Evolutionary conservation across 1,140 invertebrate species (phyloP).

Genomic region (Drosophila erecta): DNA sequence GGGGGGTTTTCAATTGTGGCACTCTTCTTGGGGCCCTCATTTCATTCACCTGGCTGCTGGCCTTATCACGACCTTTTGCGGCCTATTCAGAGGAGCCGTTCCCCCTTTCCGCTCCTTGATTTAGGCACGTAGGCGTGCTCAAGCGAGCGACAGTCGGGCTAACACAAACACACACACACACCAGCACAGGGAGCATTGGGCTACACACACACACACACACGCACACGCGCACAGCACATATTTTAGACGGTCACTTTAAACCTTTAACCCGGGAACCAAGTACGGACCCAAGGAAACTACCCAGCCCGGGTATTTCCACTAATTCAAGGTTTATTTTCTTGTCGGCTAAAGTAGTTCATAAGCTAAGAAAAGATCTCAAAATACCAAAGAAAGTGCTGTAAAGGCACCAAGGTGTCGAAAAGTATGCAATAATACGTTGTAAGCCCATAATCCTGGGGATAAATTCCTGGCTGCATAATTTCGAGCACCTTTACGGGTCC

Average conservation of each 20-base stretch:
- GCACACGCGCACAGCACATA: constrained; percentile 17
- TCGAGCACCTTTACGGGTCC: too few species aligned
- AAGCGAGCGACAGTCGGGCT: constrained; percentile 40
- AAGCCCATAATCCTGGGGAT: too few species aligned
- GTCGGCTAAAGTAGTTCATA: too few species aligned
- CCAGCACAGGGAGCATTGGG: neutral
- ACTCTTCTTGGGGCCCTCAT: constrained; percentile 40
- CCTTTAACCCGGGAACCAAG: constrained; percentile 49
- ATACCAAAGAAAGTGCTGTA: too few species aligned
- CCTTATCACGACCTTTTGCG: constrained; percentile 61
- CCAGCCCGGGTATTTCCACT: neutral
- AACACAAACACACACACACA: constrained; percentile 25
- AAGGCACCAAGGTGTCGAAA: too few species aligned
- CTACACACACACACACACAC: constrained; percentile 1
- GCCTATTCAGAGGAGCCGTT: constrained; percentile 27
- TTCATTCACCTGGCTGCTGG: constrained; percentile 43
- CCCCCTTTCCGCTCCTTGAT: constrained; percentile 13
- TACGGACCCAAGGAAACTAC: constrained; percentile 5
- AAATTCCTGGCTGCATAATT: too few species aligned
- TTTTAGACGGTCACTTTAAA: constrained; percentile 52
- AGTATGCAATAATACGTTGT: too few species aligned
- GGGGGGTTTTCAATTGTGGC: constrained; percentile 42
- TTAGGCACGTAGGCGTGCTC: constrained; percentile 61
- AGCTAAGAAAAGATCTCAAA: too few species aligned
- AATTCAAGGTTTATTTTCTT: too few species aligned